These are phyloP conservation scores for Scolopax bukidnonensis DNA, from an alignment of 2,797 vertebrate species.

Conservation along the genomic window DNA sequence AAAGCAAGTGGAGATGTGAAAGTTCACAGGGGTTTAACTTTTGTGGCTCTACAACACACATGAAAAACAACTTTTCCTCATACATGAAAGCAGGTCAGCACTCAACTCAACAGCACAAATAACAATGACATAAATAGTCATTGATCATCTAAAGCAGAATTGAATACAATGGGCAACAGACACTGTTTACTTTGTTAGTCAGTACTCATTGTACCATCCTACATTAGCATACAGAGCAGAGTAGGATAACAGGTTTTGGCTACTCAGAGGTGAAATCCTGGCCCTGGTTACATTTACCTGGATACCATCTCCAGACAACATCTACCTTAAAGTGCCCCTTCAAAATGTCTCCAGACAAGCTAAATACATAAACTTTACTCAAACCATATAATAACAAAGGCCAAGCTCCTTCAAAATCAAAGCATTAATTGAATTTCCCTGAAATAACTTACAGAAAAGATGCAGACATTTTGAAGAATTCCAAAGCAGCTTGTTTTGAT, in stretches of 20 bases:
- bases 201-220: not conserved
- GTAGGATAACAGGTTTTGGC: not conserved
- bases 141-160: not conserved
- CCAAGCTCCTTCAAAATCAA: not conserved
- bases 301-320: not conserved
- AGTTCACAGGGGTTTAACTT: not conserved
- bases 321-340: not conserved
- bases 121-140: not conserved
- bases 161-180: not conserved
- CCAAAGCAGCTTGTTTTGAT: not conserved
- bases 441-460: not conserved
- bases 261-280: not conserved
- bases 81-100: accelerated
- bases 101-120: too few species aligned
- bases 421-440: not conserved
- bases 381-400: not conserved
- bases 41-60: not conserved
- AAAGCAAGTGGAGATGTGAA: not conserved
- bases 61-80: not conserved
- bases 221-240: not conserved
- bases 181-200: not conserved
- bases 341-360: not conserved
- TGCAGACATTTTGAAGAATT: not conserved
- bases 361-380: not conserved
- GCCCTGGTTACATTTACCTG: not conserved